These are phyloP conservation scores for Melipona quadrifasciata DNA, from an alignment of 1,140 invertebrate species.

Conservation along the genomic window DNA sequence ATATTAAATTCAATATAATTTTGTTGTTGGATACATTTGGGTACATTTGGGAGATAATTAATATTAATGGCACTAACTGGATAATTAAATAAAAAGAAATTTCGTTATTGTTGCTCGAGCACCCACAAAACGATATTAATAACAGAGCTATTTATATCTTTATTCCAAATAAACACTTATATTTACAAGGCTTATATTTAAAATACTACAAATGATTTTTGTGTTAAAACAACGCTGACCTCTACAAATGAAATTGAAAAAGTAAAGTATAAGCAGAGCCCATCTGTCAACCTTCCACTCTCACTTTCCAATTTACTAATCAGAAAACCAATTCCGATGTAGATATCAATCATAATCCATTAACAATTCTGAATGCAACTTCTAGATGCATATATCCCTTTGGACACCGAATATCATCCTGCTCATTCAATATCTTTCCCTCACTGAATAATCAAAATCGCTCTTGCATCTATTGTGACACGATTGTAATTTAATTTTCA, in stretches of 20 bases:
- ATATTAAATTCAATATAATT: not conserved
- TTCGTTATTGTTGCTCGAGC: not conserved
- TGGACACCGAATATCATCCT: not conserved
- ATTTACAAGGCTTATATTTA: too few species aligned
- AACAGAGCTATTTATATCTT: too few species aligned
- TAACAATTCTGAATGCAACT: not conserved
- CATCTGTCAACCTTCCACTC: constrained; percentile 1
- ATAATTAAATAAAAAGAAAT: too few species aligned
- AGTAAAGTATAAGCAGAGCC: not conserved
- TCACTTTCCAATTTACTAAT: not conserved
- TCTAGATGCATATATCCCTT: not conserved
- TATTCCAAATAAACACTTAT: too few species aligned
- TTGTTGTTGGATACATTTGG: not conserved
- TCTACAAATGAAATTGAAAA: not conserved
- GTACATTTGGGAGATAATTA: too few species aligned
- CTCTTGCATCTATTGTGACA: not conserved
- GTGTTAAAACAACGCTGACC: not conserved
- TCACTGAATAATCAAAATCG: not conserved
- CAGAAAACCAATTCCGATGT: not conserved
- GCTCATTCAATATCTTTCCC: not conserved
- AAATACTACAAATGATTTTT: too few species aligned
- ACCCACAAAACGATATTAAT: too few species aligned
- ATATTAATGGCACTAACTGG: not conserved
- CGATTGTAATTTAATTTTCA: not conserved
- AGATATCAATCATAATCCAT: not conserved